Base-by-base conservation (phyloP, 2,797 vertebrate genomes). In the Champsocephalus gunnari region DNA sequence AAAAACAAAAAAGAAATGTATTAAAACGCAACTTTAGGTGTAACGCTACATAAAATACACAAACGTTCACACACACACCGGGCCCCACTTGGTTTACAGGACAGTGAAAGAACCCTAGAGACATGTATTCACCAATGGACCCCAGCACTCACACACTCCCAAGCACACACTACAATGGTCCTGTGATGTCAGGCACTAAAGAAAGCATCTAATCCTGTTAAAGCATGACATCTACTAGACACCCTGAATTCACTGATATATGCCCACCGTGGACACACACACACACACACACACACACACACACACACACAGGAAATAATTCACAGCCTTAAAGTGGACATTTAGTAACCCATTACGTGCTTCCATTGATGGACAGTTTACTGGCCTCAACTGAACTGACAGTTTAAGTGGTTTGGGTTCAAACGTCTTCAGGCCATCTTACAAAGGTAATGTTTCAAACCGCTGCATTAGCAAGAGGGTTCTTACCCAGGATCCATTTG, bases 191-290 rank as follows among this genome's bases (percentile, higher is more conserved):
- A 76, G 57, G 77, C 79, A 61, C 65, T 16, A 17, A 79, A 73
- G 77, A 84, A 85, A 80, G 75, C 82, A 75, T 55, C 65, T 89
- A 88, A 93, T 93, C 93, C 91, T 85, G 79, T 92, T 92, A 91
- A 61, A 91, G 85, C 86, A 80, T 90, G 90, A 92, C 88, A 82
- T 84, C 81, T 86, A 89, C 75, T 77, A 92, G 80, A 91, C 87
- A 89, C 71, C 80, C 71, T 77, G 82, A 55, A 88, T 89, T 90
- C 78, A 83, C 19, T 19, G 19, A 19, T 19, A 19, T 19, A 19
- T 19, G 19, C 19, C 19, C 19, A 19, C 19, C 19, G 19, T 19
- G 19, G 19, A 19, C 34, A 34, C 34, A 38, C 34, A 38, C 34
- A 38, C 34, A 38, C 34, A 38, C 34, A 38, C 34, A 38, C 34